Conservation (phyloP, 2,888 invertebrate species). For the Xestia ashworthii region DNA sequence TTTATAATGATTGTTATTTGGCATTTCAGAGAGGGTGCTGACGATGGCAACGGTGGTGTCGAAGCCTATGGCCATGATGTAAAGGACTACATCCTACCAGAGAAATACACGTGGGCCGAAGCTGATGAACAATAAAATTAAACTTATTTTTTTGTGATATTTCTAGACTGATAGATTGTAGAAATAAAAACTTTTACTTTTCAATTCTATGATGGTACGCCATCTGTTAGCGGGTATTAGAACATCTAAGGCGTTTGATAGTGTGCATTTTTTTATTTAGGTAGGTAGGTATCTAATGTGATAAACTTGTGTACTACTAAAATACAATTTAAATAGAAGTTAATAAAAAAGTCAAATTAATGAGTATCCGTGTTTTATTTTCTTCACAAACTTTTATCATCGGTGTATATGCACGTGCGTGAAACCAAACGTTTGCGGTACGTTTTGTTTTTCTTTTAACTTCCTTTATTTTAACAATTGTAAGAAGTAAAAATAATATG, state of each 20-base stretch:
- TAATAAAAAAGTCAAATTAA: constrained; percentile 9
- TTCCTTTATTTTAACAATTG: neutral
- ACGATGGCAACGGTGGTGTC: constrained; percentile 85
- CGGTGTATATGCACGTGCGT: neutral
- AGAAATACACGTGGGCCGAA: constrained; percentile 86
- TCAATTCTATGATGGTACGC: constrained; percentile 26
- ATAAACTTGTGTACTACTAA: neutral
- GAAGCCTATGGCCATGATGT: constrained; percentile 86
- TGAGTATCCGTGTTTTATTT: constrained; percentile 36
- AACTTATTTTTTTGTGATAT: constrained; percentile 34
- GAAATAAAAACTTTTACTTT: constrained; percentile 20
- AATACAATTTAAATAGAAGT: neutral
- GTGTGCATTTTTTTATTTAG: constrained; percentile 14
- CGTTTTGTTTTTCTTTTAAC: constrained; percentile 38
- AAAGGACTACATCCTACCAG: constrained; percentile 84
- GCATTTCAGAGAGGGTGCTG: constrained; percentile 78
- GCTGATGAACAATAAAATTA: constrained; percentile 73
- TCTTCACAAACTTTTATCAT: neutral
- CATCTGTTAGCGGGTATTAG: constrained; percentile 48
- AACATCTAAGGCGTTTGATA: constrained; percentile 21
- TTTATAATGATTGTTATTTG: neutral
- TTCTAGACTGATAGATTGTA: constrained; percentile 67
- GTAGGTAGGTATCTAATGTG: constrained; percentile 9
- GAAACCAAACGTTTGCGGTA: constrained; percentile 19
- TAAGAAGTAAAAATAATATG: neutral